Conservation (phyloP, 2,797 vertebrate species). For the Arrhamphus sclerolepis region DNA sequence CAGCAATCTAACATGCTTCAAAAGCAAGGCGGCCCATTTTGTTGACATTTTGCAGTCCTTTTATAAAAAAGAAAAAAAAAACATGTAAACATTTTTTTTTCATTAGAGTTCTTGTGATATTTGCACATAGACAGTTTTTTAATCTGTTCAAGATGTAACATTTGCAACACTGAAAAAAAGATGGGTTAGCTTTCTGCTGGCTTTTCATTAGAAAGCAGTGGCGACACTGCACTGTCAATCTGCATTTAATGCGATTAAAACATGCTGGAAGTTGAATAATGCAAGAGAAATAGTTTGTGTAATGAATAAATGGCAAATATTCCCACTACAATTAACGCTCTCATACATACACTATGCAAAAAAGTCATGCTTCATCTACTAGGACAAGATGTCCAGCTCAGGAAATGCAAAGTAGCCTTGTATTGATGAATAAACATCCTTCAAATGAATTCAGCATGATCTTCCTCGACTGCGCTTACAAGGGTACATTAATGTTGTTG, state of each 20-base stretch:
- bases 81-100: conserved; percentile 71
- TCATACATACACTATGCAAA: conserved; percentile 67
- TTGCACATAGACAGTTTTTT: conserved; percentile 70
- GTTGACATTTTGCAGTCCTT: conserved; percentile 57
- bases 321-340: conserved; percentile 75
- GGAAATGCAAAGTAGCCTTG: conserved; percentile 47
- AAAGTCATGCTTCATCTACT: conserved; percentile 59
- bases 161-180: conserved; percentile 57
- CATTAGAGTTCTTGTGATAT: conserved; percentile 73
- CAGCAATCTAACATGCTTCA: conserved; percentile 53
- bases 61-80: conserved; percentile 47
- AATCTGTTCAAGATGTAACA: conserved; percentile 71
- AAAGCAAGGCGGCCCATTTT: conserved; percentile 55
- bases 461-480: conserved; percentile 14
- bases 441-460: conserved; percentile 12
- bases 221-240: conserved; percentile 78
- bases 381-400: conserved; percentile 62
- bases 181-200: conserved; percentile 50
- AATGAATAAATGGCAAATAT: conserved; percentile 82
- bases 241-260: conserved; percentile 79
- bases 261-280: conserved; percentile 80
- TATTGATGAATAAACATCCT: conserved; percentile 27
- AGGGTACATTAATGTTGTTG: conserved; percentile 12
- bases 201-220: conserved; percentile 67
- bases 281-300: conserved; percentile 75